phyloP scores from a whole-genome alignment of 2,113 vertebrate genomes.

The Salvelinus namaycush region DNA sequence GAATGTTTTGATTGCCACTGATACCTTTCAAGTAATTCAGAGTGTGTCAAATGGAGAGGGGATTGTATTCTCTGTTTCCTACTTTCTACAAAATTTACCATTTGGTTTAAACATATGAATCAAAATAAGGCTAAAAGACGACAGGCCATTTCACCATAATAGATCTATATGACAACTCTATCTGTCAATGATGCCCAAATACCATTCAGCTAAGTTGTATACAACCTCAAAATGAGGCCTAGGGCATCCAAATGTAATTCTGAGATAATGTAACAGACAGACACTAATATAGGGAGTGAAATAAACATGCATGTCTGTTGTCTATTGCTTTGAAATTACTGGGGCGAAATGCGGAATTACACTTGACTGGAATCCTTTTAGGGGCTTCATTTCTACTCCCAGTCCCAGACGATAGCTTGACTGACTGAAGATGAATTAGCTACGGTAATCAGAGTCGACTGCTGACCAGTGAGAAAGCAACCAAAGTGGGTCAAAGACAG shows the following conservation, averaged over 20 bases:
- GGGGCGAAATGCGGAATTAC: background rate
- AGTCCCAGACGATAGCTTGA: conserved; percentile 15
- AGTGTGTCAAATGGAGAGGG: background rate
- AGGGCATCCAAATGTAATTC: too few species aligned
- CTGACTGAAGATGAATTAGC: background rate
- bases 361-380: background rate
- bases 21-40: background rate
- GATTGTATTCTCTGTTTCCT: background rate
- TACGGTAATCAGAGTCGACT: conserved; percentile 7
- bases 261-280: too few species aligned
- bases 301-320: too few species aligned
- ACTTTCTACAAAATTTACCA: background rate
- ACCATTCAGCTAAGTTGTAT: background rate
- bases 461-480: conserved; percentile 10
- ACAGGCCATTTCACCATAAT: too few species aligned
- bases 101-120: too few species aligned
- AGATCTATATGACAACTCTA: background rate
- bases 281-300: too few species aligned
- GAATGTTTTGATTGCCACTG: background rate
- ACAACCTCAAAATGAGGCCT: too few species aligned
- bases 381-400: background rate
- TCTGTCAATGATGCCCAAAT: background rate
- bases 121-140: too few species aligned
- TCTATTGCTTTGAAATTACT: too few species aligned
- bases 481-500: conserved; percentile 22